Percentiles rank a stretch among this genome's conserved stretches.
Evolutionary conservation across 2,888 invertebrate genomes (phyloP).

Genomic region (Sylvicola fuscatus): DNA sequence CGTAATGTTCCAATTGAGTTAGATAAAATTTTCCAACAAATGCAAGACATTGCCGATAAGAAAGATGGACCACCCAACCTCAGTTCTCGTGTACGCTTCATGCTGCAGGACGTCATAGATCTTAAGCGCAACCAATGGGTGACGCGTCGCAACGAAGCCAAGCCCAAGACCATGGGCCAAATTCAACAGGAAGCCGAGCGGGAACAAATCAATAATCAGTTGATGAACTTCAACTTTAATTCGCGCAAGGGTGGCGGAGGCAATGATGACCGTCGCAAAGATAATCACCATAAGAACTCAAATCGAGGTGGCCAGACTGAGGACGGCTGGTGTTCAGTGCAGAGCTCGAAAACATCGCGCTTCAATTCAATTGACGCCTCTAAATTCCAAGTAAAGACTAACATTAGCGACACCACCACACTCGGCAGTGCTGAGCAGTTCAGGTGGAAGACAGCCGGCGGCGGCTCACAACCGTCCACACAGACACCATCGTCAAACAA

Average conservation of each 20-base stretch:
- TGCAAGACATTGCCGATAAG: constrained; percentile 36
- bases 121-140: constrained; percentile 67
- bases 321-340: constrained; percentile 11
- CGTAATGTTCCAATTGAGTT: constrained; percentile 14
- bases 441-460: not conserved
- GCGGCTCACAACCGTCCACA: not conserved
- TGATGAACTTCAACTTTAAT: not conserved
- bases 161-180: constrained; percentile 88
- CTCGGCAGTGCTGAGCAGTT: constrained; percentile 3
- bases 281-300: constrained; percentile 22
- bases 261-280: constrained; percentile 11
- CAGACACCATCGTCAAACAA: not conserved
- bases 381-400: too few species aligned
- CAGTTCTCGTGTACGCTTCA: constrained; percentile 31
- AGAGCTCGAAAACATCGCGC: not conserved
- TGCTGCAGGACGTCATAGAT: constrained; percentile 85
- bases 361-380: not conserved
- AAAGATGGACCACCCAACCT: constrained; percentile 33
- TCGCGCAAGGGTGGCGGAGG: constrained; percentile 28
- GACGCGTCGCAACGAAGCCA: constrained; percentile 63
- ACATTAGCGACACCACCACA: not conserved
- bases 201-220: constrained; percentile 52
- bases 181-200: constrained; percentile 76
- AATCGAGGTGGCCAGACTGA: constrained; percentile 10
- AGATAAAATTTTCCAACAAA: constrained; percentile 36